Conservation (phyloP, 2,888 invertebrate genomes). For the Tachina fera region DNA sequence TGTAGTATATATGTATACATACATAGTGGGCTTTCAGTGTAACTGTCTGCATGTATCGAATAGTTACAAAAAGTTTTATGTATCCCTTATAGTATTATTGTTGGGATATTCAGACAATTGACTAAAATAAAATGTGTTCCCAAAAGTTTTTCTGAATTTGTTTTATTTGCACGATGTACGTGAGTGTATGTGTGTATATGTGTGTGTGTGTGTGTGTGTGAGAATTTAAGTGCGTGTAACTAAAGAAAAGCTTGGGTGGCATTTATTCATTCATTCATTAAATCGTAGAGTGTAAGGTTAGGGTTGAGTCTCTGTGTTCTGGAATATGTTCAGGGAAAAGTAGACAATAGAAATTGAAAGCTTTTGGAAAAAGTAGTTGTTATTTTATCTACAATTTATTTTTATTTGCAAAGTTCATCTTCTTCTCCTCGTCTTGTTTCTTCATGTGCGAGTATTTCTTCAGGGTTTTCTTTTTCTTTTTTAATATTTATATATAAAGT, state of each 20-base stretch:
- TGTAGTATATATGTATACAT: neutral
- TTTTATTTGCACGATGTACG: neutral
- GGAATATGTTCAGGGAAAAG: neutral
- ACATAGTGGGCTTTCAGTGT: neutral
- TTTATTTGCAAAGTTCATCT: neutral
- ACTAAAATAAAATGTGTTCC: constrained; percentile 29
- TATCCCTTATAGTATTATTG: constrained; percentile 48
- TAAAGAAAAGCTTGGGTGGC: constrained; percentile 71
- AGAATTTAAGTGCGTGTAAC: neutral
- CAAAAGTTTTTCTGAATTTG: neutral
- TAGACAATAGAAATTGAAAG: constrained; percentile 33
- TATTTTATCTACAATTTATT: neutral
- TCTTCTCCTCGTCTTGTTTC: neutral
- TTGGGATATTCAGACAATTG: constrained; percentile 20
- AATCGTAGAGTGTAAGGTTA: constrained; percentile 71
- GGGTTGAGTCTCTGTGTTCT: constrained; percentile 48
- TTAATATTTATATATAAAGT: neutral
- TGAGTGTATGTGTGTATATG: neutral
- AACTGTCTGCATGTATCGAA: neutral
- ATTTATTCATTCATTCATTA: constrained; percentile 77
- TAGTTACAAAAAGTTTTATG: constrained; percentile 19
- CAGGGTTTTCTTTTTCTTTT: neutral
- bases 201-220: neutral
- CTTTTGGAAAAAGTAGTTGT: constrained; percentile 24
- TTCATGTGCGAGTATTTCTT: neutral